Evolutionary conservation across 2,888 invertebrate species (phyloP), one percentile per base, ranked within the genome.

Genomic region (Agrochola circellaris): DNA sequence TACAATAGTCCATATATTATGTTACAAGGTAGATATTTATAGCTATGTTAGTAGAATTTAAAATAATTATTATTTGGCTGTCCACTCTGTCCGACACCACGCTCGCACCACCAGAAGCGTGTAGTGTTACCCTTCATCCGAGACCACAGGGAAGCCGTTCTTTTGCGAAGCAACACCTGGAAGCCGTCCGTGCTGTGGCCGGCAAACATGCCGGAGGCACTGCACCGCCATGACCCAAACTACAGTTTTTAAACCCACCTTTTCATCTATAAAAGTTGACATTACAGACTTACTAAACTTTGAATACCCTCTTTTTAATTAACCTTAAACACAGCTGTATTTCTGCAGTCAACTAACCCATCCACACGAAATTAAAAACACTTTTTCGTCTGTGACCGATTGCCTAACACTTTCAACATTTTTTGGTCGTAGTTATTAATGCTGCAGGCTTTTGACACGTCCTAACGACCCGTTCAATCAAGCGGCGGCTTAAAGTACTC

Each of bases 401-500:
- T 78, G 72, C 71, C 78, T 34, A 75, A 72, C 58, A 78, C 64
- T 74, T 85, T 78, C n/a, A 54, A 66, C 17, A 65, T 66, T 85
- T 84, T 84, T 84, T 82, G 64, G 51, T 64, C 70, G 64, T 83
- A 83, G 84, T 75, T 86, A 86, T 79, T 84, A 84, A 86, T 74
- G 60, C 74, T 86, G 76, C 82, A 84, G 65, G 80, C 70, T 84
- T 88, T 88, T 87, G 87, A 87, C 82, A 82, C 81, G 76, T 83
- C 65, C 83, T 83, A 87, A 84, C 88, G 80, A 87, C 75, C 77
- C 76, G 83, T 77, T 88, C 85, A 88, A 87, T 87, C 87, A 88
- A 88, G 81, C 81, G 77, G 67, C 51, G 75, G 88, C 85, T 88
- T 88, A 87, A 72, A 87, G 84, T 83, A 87, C 85, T 84, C 87